Evolutionary conservation across 2,797 vertebrate genomes (phyloP), one percentile per base, ranked within the genome.

Genomic region (Lemur catta): DNA sequence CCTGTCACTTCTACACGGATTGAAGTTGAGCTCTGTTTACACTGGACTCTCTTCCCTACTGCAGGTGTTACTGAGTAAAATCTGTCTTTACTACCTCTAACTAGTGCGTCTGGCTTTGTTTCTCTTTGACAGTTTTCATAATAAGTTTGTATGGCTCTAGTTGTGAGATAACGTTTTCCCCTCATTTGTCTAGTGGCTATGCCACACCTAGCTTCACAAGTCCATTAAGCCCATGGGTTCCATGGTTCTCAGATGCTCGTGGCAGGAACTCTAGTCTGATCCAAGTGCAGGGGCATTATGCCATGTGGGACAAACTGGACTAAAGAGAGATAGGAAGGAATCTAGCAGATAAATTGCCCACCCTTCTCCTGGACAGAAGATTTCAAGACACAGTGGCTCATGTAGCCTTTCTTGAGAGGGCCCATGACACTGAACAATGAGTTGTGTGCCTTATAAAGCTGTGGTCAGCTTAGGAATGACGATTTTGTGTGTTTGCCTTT

Each of bases 71-170:
- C 75, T 43, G 48, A 67, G 63, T 72, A 59, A 81, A 81, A 30
- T 71, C 55, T 35, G 63, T 48, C 65, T 15, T 81, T 48, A 26
- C 11, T 72, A 30, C 33, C 28, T 91, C 81, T 91, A 20, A 80
- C 63, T 80, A 59, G 38, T 71, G 33, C 72, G 30, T 81, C 28
- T 28, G 28, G 22, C 22, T 90, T 75, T 35, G 30, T 91, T 71
- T 86, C 59, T 86, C 35, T 75, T 91, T 79, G 75, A 75, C 24
- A 41, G 26, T 92, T 92, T 84, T 80, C 67, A 80, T 43, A 91
- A 12, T 81, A 82, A 89, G 12, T 65, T 74, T 67, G 9, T 63
- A 35, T 72, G 35, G 24, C 5, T 93, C 13, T 82, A 59, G 11
- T 13, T 78, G 57, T 79, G 48, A 87, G 81, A 65, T 61, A 57